Evolutionary conservation across 2,797 vertebrate genomes (phyloP).

Genomic region (Acanthis flammea): DNA sequence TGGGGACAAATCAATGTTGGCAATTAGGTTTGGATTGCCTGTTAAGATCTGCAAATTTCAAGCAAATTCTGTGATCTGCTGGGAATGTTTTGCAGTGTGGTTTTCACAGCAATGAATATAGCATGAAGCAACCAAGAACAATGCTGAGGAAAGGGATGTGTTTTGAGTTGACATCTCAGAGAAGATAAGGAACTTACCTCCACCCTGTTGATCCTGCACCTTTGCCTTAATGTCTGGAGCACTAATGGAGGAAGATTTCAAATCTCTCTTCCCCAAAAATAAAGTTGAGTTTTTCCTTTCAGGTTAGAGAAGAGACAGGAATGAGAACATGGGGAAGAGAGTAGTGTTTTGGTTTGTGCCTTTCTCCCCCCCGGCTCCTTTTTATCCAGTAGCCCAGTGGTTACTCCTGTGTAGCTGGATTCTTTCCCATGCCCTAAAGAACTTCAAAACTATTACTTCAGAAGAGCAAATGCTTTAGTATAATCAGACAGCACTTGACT

Average conservation of each 20-base stretch:
- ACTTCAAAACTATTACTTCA: background rate
- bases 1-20: background rate
- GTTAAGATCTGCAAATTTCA: background rate
- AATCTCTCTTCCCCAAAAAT: background rate
- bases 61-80: background rate
- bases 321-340: background rate
- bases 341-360: background rate
- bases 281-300: background rate
- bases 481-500: background rate
- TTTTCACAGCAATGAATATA: background rate
- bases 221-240: background rate
- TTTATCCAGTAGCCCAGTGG: background rate
- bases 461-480: background rate
- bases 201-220: background rate
- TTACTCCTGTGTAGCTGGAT: background rate
- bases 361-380: fast-evolving
- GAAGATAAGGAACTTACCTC: background rate
- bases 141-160: background rate
- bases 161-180: background rate
- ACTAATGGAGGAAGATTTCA: background rate
- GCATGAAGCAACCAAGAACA: background rate
- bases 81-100: background rate
- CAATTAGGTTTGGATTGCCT: background rate
- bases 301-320: background rate
- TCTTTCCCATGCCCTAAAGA: background rate